Evolutionary conservation across 2,113 vertebrate species (phyloP).

Genomic region (Rhinopomastus cyanomelas): DNA sequence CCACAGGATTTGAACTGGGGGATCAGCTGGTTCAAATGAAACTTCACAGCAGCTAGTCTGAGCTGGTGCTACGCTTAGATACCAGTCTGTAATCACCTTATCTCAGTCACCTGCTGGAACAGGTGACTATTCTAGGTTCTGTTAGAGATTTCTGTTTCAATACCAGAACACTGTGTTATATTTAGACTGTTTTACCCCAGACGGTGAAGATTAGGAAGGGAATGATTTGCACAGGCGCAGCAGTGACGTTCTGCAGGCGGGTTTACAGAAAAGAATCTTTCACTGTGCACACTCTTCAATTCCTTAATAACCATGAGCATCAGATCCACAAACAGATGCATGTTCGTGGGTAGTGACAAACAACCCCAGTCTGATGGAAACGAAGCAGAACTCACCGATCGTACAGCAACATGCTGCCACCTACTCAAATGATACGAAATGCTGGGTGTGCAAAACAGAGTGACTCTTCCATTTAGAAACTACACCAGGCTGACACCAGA

Average conservation of each 20-base stretch:
- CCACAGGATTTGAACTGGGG: not conserved
- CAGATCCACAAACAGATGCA: not conserved
- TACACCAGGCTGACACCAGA: not conserved
- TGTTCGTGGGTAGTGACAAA: not conserved
- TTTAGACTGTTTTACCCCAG: not conserved
- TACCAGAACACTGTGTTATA: not conserved
- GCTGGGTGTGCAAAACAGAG: not conserved
- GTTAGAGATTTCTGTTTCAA: not conserved
- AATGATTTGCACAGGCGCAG: not conserved
- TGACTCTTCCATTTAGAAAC: not conserved
- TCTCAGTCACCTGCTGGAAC: not conserved
- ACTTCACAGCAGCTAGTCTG: not conserved
- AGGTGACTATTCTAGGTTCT: not conserved
- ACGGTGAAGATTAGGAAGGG: not conserved
- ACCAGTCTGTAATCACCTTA: not conserved
- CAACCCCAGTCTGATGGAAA: not conserved
- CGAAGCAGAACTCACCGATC: not conserved
- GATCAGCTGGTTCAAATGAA: not conserved
- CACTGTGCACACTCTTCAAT: not conserved
- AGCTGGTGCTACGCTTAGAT: not conserved
- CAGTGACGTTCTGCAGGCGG: not conserved
- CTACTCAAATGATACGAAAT: slow-evolving; percentile 42
- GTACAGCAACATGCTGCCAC: slow-evolving; percentile 58
- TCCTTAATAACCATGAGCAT: not conserved
- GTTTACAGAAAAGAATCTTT: not conserved